phyloP scores from a whole-genome alignment of 2,797 vertebrate genomes.

The Sebastes aleutianus region DNA sequence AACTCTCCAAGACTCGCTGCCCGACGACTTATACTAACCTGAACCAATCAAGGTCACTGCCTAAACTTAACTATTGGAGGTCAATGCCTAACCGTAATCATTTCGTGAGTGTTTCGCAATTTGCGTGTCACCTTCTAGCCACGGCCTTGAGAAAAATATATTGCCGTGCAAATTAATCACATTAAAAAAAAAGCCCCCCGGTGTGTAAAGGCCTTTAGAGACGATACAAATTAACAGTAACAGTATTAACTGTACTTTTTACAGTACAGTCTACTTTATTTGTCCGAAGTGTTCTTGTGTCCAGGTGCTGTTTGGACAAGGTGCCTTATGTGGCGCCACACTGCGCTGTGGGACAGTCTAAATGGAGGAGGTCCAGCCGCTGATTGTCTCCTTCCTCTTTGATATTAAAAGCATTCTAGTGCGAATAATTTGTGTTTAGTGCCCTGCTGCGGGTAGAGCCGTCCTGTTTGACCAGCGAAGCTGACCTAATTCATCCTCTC shows the following conservation, averaged over 20 bases:
- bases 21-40: too few species aligned
- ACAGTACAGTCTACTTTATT: not conserved
- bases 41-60: too few species aligned
- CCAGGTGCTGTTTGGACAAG: constrained; percentile 57
- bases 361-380: constrained; percentile 30
- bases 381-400: constrained; percentile 52
- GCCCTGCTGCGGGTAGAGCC: constrained; percentile 63
- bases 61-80: too few species aligned
- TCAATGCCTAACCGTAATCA: too few species aligned
- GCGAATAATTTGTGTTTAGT: constrained; percentile 76
- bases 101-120: too few species aligned
- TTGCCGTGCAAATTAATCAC: not conserved
- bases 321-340: constrained; percentile 36
- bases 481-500: constrained; percentile 72
- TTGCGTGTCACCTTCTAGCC: too few species aligned
- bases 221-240: not conserved
- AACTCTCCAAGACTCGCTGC: too few species aligned
- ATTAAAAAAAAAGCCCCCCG: not conserved
- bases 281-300: constrained; percentile 11
- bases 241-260: not conserved
- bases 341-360: constrained; percentile 42
- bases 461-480: constrained; percentile 73
- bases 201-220: not conserved
- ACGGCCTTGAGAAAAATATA: not conserved
- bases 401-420: constrained; percentile 67